phyloP scores from a whole-genome alignment of 1,140 invertebrate genomes.

The Lerema accius region DNA sequence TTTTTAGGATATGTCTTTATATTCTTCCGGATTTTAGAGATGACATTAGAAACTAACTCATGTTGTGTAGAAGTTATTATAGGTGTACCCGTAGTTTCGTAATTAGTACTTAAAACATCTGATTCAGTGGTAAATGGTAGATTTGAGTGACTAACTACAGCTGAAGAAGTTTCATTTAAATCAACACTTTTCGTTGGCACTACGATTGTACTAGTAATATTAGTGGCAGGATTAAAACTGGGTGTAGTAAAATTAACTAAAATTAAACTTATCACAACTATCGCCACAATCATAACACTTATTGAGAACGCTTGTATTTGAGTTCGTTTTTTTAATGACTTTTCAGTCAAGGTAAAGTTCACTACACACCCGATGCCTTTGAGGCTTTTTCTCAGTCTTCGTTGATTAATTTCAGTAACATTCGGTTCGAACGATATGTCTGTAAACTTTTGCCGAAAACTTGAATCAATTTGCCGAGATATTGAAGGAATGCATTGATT shows the following conservation, averaged over 20 bases:
- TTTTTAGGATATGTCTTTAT: constrained; percentile 70
- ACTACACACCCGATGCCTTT: constrained; percentile 77
- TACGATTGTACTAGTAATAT: constrained; percentile 67
- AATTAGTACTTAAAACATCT: constrained; percentile 24
- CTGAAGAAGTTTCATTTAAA: constrained; percentile 60
- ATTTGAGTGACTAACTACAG: constrained; percentile 52
- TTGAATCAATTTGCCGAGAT: constrained; percentile 72
- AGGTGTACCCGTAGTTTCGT: constrained; percentile 30
- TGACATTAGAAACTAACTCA: constrained; percentile 48
- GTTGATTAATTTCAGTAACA: constrained; percentile 45
- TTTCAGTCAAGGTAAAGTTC: constrained; percentile 72
- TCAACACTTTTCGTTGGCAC: constrained; percentile 67
- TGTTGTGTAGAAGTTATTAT: constrained; percentile 44
- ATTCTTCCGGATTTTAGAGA: constrained; percentile 73
- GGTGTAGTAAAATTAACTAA: constrained; percentile 74
- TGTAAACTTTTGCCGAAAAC: constrained; percentile 64
- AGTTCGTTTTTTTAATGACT: constrained; percentile 69
- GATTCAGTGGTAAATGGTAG: constrained; percentile 36
- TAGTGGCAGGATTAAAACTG: constrained; percentile 59
- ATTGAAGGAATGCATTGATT: constrained; percentile 71
- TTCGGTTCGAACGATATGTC: constrained; percentile 59
- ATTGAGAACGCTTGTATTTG: constrained; percentile 79
- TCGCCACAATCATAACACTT: constrained; percentile 77
- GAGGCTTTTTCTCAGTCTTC: constrained; percentile 74
- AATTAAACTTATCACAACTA: constrained; percentile 76